Base-by-base conservation (phyloP, 1,140 invertebrate species). In the Musca vetustissima region DNA sequence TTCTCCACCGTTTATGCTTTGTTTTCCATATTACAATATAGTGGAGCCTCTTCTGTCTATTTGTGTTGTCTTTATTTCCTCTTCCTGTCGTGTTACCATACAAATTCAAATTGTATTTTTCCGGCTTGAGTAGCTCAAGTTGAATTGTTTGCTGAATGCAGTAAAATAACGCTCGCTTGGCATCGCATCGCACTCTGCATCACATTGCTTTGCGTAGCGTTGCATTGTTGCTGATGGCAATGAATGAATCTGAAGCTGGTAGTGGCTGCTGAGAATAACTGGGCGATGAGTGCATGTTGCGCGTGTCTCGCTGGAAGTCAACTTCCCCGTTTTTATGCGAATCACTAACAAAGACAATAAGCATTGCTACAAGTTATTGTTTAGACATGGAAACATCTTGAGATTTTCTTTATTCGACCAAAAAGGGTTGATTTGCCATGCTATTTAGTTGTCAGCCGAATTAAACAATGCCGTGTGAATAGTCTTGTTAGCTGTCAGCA, bases 51-150 rank as follows among this genome's bases (percentile, higher is more conserved):
- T 52, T 19, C n/a, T 52, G 17, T 22, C 21, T 52, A 19, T 52
- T 52, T 52, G 28, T 32, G 28, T 59, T 59, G 55, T 59, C 32
- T 59, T 59, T 32, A 36, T 59, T 59, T 59, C 55, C 55, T 59
- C 55, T 59, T 59, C 55, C 55, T 59, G 55, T 6, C 25, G 32
- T 59, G 28, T 59, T 36, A 11, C 36, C 32, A 32, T 59, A 32
- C 55, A 59, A 59, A 59, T 59, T 59, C 55, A 59, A 59, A 59
- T 59, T 59, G 55, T 59, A 32, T 59, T 59, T 59, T 59, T 59
- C 55, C 55, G 55, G 55, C 55, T 59, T 59, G 55, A 59, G 55
- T 59, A 59, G 55, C 55, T 59, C 55, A 59, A 59, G 55, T 59
- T 59, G 55, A 59, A 59, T 59, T 14, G 36, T 43, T 43, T 43